Conservation (phyloP, 2,797 vertebrate genomes). For the Macroramphosus scolopax region DNA sequence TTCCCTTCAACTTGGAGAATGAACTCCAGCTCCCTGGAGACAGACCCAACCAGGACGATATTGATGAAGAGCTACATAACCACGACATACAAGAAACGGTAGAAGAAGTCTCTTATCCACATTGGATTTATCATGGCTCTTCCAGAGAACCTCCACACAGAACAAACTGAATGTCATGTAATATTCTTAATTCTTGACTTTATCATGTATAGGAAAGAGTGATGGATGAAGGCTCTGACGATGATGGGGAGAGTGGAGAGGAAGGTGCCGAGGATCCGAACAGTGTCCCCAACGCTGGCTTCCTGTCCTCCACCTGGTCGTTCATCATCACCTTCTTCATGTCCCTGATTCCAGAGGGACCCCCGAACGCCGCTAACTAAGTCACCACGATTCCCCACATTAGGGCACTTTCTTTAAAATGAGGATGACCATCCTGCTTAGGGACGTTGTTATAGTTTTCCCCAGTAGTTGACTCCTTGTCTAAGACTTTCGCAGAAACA, state of each 20-base stretch:
- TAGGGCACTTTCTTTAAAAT: no score
- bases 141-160: no score
- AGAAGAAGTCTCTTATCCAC: slow-evolving; percentile 2
- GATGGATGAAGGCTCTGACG: slow-evolving; percentile 88
- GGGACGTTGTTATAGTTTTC: neutral
- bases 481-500: slow-evolving; percentile 35
- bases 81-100: slow-evolving; percentile 84
- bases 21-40: slow-evolving; percentile 80
- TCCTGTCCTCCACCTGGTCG: slow-evolving; percentile 92
- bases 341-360: slow-evolving; percentile 93
- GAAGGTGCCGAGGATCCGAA: slow-evolving; percentile 80
- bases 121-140: neutral
- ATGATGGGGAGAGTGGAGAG: slow-evolving; percentile 79
- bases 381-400: slow-evolving; percentile 1
- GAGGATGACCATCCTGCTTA: no score
- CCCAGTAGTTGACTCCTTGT: slow-evolving; percentile 5
- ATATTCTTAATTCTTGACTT: neutral
- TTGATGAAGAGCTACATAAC: slow-evolving; percentile 79
- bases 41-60: slow-evolving; percentile 79
- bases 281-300: slow-evolving; percentile 77
- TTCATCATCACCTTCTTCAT: slow-evolving; percentile 96
- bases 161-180: neutral
- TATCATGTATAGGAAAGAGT: slow-evolving; percentile 77
- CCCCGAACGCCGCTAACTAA: slow-evolving; percentile 90
- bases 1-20: slow-evolving; percentile 90